Evolutionary conservation across 2,113 vertebrate species (phyloP).

Genomic region (Rhineura floridana): DNA sequence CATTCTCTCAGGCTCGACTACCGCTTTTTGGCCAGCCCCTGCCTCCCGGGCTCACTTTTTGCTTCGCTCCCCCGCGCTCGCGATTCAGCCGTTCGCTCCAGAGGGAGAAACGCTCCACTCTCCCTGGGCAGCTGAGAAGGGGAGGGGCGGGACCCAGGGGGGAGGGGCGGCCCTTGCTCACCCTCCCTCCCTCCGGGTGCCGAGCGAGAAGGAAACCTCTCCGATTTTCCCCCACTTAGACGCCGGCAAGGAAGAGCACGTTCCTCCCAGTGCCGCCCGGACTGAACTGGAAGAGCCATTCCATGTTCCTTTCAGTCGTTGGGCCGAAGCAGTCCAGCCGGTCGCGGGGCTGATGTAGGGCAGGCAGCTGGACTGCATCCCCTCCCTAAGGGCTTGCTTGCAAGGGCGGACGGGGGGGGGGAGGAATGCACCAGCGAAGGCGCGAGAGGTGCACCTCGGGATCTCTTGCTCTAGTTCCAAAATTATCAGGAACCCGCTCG

Average conservation of each 20-base stretch:
- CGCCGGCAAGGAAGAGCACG: too few species aligned
- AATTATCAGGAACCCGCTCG: background rate
- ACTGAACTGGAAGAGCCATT: too few species aligned
- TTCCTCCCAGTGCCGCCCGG: too few species aligned
- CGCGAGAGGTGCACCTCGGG: background rate
- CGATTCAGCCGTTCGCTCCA: background rate
- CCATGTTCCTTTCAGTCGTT: background rate
- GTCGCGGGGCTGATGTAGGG: too few species aligned
- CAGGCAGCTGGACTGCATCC: background rate
- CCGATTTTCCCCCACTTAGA: too few species aligned
- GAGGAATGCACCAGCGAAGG: background rate
- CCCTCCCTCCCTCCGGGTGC: background rate
- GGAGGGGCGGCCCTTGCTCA: background rate
- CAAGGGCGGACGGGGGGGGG: background rate
- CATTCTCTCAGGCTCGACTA: background rate
- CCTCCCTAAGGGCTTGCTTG: background rate
- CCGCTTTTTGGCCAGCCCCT: background rate
- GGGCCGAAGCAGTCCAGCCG: background rate
- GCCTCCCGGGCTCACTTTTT: background rate
- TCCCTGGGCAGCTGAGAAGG: background rate
- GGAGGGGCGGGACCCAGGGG: background rate
- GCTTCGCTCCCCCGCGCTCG: background rate
- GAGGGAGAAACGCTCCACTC: background rate
- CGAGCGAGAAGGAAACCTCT: accelerated
- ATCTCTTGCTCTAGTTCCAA: background rate